Evolutionary conservation across 1,140 invertebrate species (phyloP).

Genomic region (Mya arenaria): DNA sequence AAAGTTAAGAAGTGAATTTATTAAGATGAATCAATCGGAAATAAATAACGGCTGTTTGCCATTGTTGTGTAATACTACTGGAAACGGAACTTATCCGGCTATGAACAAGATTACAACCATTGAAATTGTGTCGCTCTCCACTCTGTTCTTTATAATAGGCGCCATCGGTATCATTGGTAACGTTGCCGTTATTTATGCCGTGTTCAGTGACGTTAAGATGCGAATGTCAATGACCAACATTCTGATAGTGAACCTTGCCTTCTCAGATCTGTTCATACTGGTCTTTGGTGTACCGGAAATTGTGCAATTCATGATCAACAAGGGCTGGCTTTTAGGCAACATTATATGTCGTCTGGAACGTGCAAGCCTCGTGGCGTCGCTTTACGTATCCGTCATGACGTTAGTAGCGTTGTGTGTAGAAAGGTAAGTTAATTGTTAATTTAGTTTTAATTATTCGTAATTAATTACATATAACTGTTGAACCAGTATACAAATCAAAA

Average conservation of each 20-base stretch:
- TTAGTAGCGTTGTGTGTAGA: slow-evolving; percentile 79
- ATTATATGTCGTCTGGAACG: slow-evolving; percentile 72
- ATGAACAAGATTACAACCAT: no score
- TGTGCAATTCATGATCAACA: slow-evolving; percentile 77
- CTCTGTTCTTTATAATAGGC: slow-evolving; percentile 64
- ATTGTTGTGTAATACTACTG: no score
- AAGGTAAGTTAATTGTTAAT: slow-evolving; percentile 77
- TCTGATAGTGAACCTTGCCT: slow-evolving; percentile 79
- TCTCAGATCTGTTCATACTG: slow-evolving; percentile 79
- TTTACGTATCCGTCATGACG: slow-evolving; percentile 79
- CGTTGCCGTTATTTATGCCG: slow-evolving; percentile 75
- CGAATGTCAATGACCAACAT: slow-evolving; percentile 78
- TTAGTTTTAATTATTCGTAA: no score
- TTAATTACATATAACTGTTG: no score
- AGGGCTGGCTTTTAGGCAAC: slow-evolving; percentile 78
- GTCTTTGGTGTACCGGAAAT: slow-evolving; percentile 79
- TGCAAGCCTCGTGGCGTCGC: slow-evolving; percentile 73
- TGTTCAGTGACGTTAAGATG: slow-evolving; percentile 78
- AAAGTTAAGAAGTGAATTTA: no score
- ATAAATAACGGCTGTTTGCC: no score
- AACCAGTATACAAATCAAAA: no score
- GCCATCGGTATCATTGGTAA: slow-evolving; percentile 71
- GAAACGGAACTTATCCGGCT: no score
- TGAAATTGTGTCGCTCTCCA: no score
- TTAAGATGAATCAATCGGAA: no score